phyloP scores from a whole-genome alignment of 64 coral and sea anemone genomes.

The Trachythela sp. region DNA sequence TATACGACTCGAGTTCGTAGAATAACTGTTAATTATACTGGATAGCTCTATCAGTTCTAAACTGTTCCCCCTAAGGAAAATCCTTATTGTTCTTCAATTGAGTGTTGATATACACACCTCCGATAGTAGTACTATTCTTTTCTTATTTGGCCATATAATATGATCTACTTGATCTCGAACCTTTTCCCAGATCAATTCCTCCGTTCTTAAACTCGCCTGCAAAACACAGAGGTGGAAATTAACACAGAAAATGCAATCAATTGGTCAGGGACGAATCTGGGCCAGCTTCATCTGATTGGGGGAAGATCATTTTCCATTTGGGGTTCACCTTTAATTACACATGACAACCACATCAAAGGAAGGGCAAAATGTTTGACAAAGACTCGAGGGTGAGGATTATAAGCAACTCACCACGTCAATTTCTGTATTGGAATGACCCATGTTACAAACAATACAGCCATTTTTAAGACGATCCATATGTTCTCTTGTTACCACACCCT shows the following conservation, averaged over 20 bases:
- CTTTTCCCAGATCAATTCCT: constrained; percentile 95
- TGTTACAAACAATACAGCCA: constrained; percentile 98
- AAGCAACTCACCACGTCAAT: constrained; percentile 84
- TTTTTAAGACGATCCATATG: constrained; percentile 96
- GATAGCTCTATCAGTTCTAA: too few relatives aligned
- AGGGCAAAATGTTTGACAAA: not conserved
- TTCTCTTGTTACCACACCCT: constrained; percentile 98
- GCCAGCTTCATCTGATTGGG: too few relatives aligned
- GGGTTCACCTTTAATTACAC: too few relatives aligned
- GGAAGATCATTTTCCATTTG: too few relatives aligned
- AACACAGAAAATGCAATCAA: not conserved
- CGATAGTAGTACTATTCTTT: constrained; percentile 90
- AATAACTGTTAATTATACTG: too few relatives aligned
- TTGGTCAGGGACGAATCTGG: not conserved
- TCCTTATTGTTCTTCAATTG: not conserved
- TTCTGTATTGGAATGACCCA: constrained; percentile 99
- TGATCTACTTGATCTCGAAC: constrained; percentile 99
- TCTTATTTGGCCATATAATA: constrained; percentile 98
- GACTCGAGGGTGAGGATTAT: not conserved
- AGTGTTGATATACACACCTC: constrained; percentile 50
- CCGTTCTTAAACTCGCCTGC: constrained; percentile 92
- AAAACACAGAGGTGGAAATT: not conserved
- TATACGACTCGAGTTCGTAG: too few relatives aligned
- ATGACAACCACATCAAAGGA: too few relatives aligned
- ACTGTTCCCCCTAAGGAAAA: too few relatives aligned